Evolutionary conservation across 92 coral and sea anemone genomes (phyloP), one percentile per base, ranked within the genome.

Genomic region (Actinostola sp.): DNA sequence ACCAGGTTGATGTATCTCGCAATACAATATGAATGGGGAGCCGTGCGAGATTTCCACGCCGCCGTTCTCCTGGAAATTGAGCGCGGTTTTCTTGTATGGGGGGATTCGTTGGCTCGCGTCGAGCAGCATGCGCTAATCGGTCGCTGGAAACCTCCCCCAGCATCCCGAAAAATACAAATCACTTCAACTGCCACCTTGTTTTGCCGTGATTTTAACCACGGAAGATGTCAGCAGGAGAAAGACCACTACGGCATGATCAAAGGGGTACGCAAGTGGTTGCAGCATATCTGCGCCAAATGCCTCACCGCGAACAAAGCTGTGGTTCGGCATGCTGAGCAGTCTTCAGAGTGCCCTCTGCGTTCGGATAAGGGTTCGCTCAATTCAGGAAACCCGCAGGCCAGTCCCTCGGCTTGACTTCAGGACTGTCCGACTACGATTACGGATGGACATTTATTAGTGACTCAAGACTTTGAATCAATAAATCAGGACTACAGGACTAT

Each of bases 211-310:
- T 58, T 2, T 31, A 9, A 58, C 28, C 28, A 16, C 32, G 64
- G 34, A 8, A 24, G 32, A 6, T 58, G 64, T 16, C 9, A 6
- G 35, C 9, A 8, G 2, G 32, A 5, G 2, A 5, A 28, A 16
- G 64, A 58, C 16, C 64, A 58, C 31, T 19, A 6, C 7, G 68
- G 69, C 9, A 8, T 63, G 25, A 35, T 63, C 17, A 63, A 63
- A 24, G 48, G 48, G 48, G 48, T 9, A 11, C 46, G 0, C 46
- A 72, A 72, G 32, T 57, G 67, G 67, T 24, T 63, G 0, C 30
- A 70, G 3, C 76, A 77, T 11, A 77, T 63, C 48, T 63, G 69
- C 25, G 69, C 69, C 16, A 36, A 31, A 11, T 63, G 69, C 1
- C 0, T 32, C 41, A 25, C 32, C 28, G 32, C 52, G 30, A 19